These are phyloP conservation scores for Clarias batrachus DNA, from an alignment of 2,113 vertebrate genomes.

Conservation along the genomic window DNA sequence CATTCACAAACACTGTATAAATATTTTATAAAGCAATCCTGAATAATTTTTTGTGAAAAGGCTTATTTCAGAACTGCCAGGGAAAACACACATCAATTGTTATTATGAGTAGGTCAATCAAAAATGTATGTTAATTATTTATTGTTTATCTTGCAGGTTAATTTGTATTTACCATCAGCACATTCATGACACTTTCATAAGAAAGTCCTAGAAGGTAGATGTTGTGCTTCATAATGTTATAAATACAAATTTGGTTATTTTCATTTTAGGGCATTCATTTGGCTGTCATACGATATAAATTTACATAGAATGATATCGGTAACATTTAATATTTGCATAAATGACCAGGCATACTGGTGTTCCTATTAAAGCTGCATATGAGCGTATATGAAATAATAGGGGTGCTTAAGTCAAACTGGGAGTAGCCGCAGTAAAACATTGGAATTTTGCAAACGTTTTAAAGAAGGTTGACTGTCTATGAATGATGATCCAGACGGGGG, in stretches of 20 bases:
- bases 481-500: too few relatives aligned
- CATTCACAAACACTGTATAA: neutral
- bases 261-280: neutral
- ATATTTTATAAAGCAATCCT: too few relatives aligned
- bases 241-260: neutral
- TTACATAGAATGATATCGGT: neutral
- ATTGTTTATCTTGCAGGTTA: neutral
- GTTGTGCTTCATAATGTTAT: neutral
- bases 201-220: neutral
- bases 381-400: neutral
- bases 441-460: too few relatives aligned
- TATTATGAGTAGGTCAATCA: neutral
- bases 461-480: too few relatives aligned
- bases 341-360: neutral
- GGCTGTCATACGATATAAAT: neutral
- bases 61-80: neutral
- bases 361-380: neutral
- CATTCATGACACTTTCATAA: neutral
- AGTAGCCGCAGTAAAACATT: too few relatives aligned
- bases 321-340: neutral
- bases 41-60: neutral
- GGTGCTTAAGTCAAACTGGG: too few relatives aligned
- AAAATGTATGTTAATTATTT: neutral
- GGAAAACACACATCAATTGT: neutral
- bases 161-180: neutral